Percentiles rank a stretch among this genome's conserved stretches.
Evolutionary conservation across 2,797 vertebrate species (phyloP).

Genomic region (Silurus aristotelis): DNA sequence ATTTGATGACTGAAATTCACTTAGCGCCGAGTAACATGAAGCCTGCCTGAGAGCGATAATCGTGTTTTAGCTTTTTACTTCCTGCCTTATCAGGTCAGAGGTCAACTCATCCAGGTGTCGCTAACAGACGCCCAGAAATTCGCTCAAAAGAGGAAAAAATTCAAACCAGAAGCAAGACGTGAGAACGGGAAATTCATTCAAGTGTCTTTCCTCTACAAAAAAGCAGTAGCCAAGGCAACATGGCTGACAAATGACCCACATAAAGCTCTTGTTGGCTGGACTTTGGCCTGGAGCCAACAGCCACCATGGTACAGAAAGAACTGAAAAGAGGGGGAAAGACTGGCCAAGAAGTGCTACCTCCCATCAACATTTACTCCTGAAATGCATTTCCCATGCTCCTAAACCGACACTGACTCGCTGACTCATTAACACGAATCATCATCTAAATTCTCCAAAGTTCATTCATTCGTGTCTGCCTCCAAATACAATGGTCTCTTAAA

Average conservation of each 20-base stretch:
- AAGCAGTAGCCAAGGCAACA: conserved; percentile 46
- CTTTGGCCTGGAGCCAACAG: conserved; percentile 38
- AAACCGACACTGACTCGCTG: neutral
- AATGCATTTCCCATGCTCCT: conserved; percentile 43
- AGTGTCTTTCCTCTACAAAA: neutral
- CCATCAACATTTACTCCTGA: conserved; percentile 21
- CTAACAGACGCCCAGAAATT: neutral
- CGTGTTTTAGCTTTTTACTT: conserved; percentile 57
- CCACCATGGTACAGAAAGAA: conserved; percentile 30
- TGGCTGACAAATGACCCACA: conserved; percentile 52
- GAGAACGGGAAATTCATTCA: conserved; percentile 23
- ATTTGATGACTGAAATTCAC: conserved; percentile 61
- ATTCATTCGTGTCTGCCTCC: neutral
- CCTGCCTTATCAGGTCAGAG: conserved; percentile 57
- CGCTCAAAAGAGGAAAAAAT: neutral
- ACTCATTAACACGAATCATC: conserved; percentile 38
- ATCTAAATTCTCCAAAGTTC: neutral
- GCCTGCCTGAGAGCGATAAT: conserved; percentile 52
- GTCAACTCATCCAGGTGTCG: conserved; percentile 61
- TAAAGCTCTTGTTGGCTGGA: conserved; percentile 39
- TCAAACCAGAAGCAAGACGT: conserved; percentile 8
- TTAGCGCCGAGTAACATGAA: conserved; percentile 48
- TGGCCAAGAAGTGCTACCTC: neutral
- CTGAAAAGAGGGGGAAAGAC: neutral
- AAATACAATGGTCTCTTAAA: neutral